Percentiles rank a stretch among this genome's conserved stretches.
phyloP scores from a whole-genome alignment of 2,888 invertebrate species.

The Caprella mutica region DNA sequence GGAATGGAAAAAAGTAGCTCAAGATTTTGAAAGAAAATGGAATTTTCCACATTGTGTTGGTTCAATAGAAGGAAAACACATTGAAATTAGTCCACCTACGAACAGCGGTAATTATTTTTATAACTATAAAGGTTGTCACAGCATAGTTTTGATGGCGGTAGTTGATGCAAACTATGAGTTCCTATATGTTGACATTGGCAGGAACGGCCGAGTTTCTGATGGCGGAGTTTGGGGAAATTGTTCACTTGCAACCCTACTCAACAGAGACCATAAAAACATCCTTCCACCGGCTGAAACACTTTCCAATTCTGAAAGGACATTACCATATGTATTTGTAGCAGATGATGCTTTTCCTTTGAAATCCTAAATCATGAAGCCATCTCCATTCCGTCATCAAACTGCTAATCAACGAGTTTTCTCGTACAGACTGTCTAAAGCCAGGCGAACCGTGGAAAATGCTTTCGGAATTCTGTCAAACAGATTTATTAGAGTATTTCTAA shows the following conservation, averaged over 20 bases:
- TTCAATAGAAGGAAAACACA: not conserved
- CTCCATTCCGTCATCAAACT: not conserved
- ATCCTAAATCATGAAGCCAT: conserved; percentile 13
- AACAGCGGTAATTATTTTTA: not conserved
- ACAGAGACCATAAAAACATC: not conserved
- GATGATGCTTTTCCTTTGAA: conserved; percentile 18
- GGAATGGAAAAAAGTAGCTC: no score
- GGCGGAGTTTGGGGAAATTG: conserved; percentile 14
- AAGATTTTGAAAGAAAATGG: no score
- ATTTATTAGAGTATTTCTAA: no score
- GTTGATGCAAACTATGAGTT: conserved; percentile 1
- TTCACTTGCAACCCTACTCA: not conserved
- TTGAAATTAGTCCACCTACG: not conserved
- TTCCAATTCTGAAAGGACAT: not conserved
- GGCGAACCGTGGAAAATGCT: conserved; percentile 15
- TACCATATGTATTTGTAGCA: conserved; percentile 13
- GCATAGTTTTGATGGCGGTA: not conserved
- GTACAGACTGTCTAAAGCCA: conserved; percentile 17
- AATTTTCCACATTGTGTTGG: not conserved
- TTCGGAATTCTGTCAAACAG: conserved; percentile 21
- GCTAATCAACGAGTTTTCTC: conserved; percentile 13
- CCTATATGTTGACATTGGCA: conserved; percentile 9
- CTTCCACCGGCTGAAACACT: conserved; percentile 13
- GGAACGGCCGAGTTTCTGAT: conserved; percentile 15
- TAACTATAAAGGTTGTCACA: not conserved